A percentile compares a stretch with the other conserved stretches of the same genome.
Conservation (phyloP, 2,113 vertebrate genomes). For the Scomber scombrus region DNA sequence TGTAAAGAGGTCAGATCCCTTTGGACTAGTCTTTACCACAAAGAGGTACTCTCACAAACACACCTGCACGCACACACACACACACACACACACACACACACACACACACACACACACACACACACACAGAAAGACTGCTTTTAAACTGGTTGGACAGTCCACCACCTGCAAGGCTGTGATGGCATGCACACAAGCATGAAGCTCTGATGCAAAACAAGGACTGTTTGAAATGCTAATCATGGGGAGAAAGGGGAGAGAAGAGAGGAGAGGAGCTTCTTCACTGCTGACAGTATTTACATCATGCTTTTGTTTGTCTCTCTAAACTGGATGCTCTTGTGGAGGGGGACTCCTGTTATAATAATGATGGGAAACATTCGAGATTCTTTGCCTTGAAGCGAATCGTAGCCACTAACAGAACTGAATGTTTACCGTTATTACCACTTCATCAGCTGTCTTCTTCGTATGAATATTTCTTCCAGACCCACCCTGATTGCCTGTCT, state of each 20-base stretch:
- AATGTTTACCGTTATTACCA: constrained; percentile 65
- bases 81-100: constrained; percentile 7
- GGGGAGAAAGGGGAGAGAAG: constrained; percentile 60
- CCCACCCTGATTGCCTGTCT: constrained; percentile 46
- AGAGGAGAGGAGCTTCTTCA: constrained; percentile 70
- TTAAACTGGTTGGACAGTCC: constrained; percentile 73
- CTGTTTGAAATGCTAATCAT: constrained; percentile 85
- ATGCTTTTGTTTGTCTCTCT: constrained; percentile 77
- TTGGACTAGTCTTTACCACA: constrained; percentile 41
- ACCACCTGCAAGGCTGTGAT: constrained; percentile 81
- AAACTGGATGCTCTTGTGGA: constrained; percentile 73
- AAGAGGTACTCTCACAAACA: constrained; percentile 44
- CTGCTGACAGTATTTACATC: constrained; percentile 79
- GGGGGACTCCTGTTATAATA: constrained; percentile 62
- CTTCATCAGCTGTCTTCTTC: constrained; percentile 63
- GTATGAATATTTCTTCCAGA: constrained; percentile 56
- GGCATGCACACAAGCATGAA: constrained; percentile 74
- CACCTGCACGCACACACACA: constrained; percentile 8
- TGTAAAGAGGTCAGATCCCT: constrained; percentile 71
- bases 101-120: constrained; percentile 7
- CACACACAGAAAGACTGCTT: constrained; percentile 38
- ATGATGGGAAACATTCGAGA: constrained; percentile 64
- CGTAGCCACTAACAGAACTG: constrained; percentile 38
- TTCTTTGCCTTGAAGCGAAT: constrained; percentile 67
- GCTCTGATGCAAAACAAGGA: constrained; percentile 79